These are phyloP conservation scores for Heterocephalus glaber DNA, from an alignment of 2,113 vertebrate genomes.

Conservation along the genomic window DNA sequence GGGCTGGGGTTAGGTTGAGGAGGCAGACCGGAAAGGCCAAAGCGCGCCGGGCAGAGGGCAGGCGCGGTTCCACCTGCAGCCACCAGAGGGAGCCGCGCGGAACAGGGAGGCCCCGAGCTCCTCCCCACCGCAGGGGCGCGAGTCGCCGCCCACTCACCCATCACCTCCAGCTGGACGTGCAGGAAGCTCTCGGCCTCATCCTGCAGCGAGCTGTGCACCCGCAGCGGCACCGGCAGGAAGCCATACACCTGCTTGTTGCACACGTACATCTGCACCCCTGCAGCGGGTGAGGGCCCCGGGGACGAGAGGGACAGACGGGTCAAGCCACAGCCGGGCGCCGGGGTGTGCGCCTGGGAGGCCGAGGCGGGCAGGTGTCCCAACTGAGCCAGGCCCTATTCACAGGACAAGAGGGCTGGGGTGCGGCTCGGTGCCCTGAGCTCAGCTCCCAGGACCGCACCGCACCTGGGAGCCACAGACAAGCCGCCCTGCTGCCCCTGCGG, in stretches of 20 bases:
- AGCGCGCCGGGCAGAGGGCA: neutral
- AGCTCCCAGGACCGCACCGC: neutral
- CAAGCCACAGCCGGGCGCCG: neutral
- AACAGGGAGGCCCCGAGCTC: neutral
- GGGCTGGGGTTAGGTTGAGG: neutral
- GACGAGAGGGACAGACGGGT: too few relatives aligned
- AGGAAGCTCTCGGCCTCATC: conserved; percentile 93
- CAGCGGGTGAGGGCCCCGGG: neutral
- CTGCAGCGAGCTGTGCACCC: conserved; percentile 89
- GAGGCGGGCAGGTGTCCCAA: neutral
- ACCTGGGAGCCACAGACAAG: too few relatives aligned
- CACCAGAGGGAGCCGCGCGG: neutral
- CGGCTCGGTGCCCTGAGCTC: neutral
- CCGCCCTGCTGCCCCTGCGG: too few relatives aligned
- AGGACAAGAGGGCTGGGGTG: neutral
- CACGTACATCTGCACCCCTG: conserved; percentile 95
- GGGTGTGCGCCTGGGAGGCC: neutral
- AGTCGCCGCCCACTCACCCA: conserved; percentile 85
- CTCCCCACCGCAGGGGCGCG: neutral
- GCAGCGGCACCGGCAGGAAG: conserved; percentile 91
- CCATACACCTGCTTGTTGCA: conserved; percentile 92
- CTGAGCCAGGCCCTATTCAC: neutral
- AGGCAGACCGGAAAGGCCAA: too few relatives aligned
- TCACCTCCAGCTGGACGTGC: conserved; percentile 91
- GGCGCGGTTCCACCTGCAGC: neutral